Percentiles rank a stretch among this genome's conserved stretches.
Conservation (phyloP, 2,888 invertebrate genomes). For the Ischnura elegans region DNA sequence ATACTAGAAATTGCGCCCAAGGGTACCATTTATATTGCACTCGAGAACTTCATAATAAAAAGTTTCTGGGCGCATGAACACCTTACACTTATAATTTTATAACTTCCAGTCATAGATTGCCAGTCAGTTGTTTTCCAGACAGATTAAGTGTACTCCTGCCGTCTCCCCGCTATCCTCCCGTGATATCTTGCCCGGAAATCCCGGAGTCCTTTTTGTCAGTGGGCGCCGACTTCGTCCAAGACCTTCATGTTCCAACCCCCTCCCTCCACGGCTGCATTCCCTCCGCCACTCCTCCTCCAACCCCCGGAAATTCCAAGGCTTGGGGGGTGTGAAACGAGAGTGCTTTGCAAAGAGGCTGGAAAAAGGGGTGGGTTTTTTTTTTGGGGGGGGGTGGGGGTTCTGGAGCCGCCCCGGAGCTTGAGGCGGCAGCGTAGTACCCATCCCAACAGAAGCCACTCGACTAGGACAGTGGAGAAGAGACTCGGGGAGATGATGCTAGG, state of each 20-base stretch:
- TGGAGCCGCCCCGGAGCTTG: slow-evolving; percentile 72
- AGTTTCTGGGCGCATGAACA: no score
- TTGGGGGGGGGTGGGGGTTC: slow-evolving; percentile 72
- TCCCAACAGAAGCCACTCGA: no score
- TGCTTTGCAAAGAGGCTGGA: slow-evolving; percentile 48
- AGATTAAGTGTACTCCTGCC: no score
- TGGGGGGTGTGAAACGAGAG: slow-evolving; percentile 59
- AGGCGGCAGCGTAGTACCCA: no score
- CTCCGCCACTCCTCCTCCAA: background rate
- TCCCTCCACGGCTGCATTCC: background rate
- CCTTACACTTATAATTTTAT: no score
- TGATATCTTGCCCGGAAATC: slow-evolving; percentile 26
- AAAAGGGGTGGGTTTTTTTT: slow-evolving; percentile 40
- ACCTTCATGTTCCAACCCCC: background rate
- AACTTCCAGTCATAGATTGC: no score
- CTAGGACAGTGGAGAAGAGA: no score
- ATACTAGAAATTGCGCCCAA: no score
- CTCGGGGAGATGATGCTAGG: slow-evolving; percentile 75
- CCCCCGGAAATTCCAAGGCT: slow-evolving; percentile 58
- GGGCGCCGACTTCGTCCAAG: slow-evolving; percentile 47
- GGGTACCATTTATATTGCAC: no score
- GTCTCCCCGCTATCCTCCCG: background rate
- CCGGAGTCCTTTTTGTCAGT: slow-evolving; percentile 51
- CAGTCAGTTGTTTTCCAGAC: no score
- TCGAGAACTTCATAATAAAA: no score